Base-by-base conservation (phyloP, 2,888 invertebrate genomes). In the Hofmannophila pseudospretella region DNA sequence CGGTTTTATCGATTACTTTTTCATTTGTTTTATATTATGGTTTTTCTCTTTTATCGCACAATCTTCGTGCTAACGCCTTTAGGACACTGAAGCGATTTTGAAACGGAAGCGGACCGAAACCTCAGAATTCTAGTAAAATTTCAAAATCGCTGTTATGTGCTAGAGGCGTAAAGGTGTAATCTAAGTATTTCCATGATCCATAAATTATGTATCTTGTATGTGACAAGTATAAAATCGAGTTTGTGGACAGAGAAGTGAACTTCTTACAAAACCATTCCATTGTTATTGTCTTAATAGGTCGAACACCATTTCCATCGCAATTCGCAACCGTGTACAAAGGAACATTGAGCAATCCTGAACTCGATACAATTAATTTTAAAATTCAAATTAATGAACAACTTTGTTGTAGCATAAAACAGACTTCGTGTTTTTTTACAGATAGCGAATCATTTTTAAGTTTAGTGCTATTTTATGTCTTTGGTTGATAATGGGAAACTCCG, bases 221-320 rank as follows among this genome's bases (percentile, higher is more conserved):
- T 27, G 7, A 3, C 5, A 11, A 27, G 7, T 27, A 11, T 4
- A n/a, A n/a, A 16, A 16, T 16, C 16, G 3, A 16, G n/a, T 12
- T 30, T 30, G 8, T 27, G 9, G 11, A 34, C 10, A 4, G 8
- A 44, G 39, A 42, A 48, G 46, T 45, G 44, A 47, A 44, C 37
- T 44, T 52, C 38, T 64, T 62, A 50, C 58, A 52, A 67, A 65
- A 64, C 45, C 39, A 34, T 43, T 55, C 57, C 49, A 65, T 65
- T 62, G 57, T 59, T 58, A 38, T 43, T 33, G 29, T 34, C 13
- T 39, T 38, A 42, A 42, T 39, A 36, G 33, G 36, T 34, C 34
- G 34, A 36, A 22, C 20, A 31, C 30, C 16, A 38, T 38, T 30
- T 38, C 33, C 31, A 42, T 36, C 33, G 42, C 42, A 39, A 39